Evolutionary conservation across 2,797 vertebrate species (phyloP).

Genomic region (Masticophis lateralis): DNA sequence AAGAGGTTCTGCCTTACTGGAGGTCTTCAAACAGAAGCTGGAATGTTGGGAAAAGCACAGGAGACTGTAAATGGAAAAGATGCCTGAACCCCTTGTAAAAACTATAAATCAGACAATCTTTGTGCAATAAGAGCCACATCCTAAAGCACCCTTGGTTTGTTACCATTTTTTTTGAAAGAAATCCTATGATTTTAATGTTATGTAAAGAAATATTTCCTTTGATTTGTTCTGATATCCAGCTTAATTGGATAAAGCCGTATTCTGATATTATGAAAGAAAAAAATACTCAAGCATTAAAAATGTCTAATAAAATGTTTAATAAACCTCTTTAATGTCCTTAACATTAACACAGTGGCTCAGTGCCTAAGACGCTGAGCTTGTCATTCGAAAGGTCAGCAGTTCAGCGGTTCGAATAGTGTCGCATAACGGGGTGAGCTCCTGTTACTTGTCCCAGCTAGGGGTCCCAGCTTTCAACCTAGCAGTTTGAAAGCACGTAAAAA

Average conservation of each 20-base stretch:
- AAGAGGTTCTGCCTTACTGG: background rate
- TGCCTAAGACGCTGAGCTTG: too few species aligned
- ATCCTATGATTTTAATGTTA: background rate
- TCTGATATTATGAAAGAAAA: background rate
- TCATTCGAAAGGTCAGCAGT: too few species aligned
- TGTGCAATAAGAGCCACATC: background rate
- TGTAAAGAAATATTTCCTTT: background rate
- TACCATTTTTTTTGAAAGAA: background rate
- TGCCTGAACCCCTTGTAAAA: background rate
- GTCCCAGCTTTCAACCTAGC: too few species aligned
- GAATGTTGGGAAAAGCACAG: background rate
- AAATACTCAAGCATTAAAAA: background rate
- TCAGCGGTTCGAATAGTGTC: too few species aligned
- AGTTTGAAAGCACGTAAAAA: too few species aligned
- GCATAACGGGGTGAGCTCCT: too few species aligned
- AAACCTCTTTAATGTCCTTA: background rate
- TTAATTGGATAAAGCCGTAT: background rate
- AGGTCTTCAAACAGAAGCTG: background rate
- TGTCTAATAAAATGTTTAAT: background rate
- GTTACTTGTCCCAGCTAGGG: too few species aligned
- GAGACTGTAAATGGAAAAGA: background rate
- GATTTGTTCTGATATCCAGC: background rate
- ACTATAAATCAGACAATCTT: background rate
- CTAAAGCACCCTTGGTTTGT: background rate
- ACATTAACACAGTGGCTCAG: too few species aligned